Evolutionary conservation across 2,888 invertebrate species (phyloP), one percentile per base, ranked within the genome.

Genomic region (Phortica okadai): DNA sequence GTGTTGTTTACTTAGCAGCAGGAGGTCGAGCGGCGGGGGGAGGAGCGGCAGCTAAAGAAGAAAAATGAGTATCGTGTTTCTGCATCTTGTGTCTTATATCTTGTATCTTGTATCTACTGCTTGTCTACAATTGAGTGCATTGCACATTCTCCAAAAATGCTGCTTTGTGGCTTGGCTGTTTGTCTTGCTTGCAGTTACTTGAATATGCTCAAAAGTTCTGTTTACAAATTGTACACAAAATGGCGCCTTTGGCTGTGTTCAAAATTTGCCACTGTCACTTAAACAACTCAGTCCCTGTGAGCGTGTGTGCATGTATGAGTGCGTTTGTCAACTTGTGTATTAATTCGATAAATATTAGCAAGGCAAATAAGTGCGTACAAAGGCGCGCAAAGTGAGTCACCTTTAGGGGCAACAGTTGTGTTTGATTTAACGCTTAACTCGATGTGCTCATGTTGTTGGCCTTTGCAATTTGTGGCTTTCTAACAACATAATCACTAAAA

Each of bases 261-360:
- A 58, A 2, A 8, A 2, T 50, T 7, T 41, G 41, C 66, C 6
- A 14, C 41, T 7, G 42, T 11, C 42, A 66, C 66, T 66, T 66
- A 42, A 66, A 21, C n/a, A 66, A 62, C 25, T 10, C 59, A 21
- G 3, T 21, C 59, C 6, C 16, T n/a, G 16, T 14, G 1, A 56
- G 14, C n/a, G 14, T 8, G 56, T 56, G n/a, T 11, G 6, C 10
- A 4, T 42, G 66, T 66, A 0, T 42, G 33, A 33, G n/a, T 66
- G 33, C 41, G 41, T 66, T 41, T 66, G 66, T 66, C 11, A 14
- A 66, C 21, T 66, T 66, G 66, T 66, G 33, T 66, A 66, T 66
- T 66, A 66, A 66, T 66, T 66, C n/a, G 66, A 33, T 42, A 66
- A 66, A 66, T 21, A 66, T 66, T 66, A 41, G 66, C 66, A 66